phyloP scores from a whole-genome alignment of 2,113 vertebrate genomes.

The Heptranchias perlo region DNA sequence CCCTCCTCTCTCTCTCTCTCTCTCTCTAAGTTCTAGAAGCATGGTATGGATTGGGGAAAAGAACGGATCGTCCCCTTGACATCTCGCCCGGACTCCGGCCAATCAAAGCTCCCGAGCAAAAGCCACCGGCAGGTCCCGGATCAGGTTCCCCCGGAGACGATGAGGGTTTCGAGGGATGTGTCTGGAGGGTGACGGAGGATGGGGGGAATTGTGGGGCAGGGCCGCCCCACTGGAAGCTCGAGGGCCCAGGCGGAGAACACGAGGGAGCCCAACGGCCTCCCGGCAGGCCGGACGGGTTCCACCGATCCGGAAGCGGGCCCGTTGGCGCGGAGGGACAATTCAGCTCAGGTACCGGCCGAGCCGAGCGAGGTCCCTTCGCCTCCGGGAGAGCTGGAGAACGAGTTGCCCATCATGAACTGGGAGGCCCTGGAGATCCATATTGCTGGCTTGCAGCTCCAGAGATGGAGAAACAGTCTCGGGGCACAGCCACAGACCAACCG shows the following conservation, averaged over 20 bases:
- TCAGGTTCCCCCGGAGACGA: neutral
- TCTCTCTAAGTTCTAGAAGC: neutral
- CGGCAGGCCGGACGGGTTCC: rapidly evolving
- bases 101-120: neutral
- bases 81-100: neutral
- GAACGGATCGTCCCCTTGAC: neutral
- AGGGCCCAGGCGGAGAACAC: no score
- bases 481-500: neutral
- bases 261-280: neutral
- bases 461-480: neutral
- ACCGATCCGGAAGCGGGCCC: no score
- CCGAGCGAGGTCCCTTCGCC: neutral
- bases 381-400: neutral
- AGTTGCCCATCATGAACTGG: constrained; percentile 70
- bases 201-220: neutral
- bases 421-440: constrained; percentile 64
- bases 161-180: neutral
- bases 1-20: neutral
- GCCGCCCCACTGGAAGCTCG: no score
- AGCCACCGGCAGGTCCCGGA: neutral
- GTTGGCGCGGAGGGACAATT: neutral
- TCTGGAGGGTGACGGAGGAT: neutral
- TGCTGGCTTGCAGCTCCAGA: constrained; percentile 41
- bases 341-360: neutral
- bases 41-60: neutral